These are phyloP conservation scores for Phytoseiulus persimilis DNA, from an alignment of 2,888 invertebrate genomes.

Conservation along the genomic window DNA sequence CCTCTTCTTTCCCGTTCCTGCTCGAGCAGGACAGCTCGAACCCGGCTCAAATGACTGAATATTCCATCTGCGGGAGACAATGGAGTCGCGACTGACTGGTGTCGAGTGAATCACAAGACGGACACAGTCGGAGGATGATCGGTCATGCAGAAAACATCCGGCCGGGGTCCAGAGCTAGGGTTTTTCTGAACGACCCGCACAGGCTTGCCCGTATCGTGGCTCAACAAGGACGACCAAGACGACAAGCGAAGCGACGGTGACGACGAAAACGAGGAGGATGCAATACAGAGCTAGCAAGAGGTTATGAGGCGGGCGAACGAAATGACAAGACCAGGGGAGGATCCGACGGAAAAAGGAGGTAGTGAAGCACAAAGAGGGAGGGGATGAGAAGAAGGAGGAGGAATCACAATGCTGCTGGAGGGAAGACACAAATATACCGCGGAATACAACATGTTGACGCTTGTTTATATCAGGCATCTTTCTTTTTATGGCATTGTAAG, in stretches of 20 bases:
- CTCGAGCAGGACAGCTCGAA: neutral
- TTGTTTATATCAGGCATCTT: neutral
- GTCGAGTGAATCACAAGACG: neutral
- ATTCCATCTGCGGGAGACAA: neutral
- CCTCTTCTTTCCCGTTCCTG: neutral
- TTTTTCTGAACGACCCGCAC: neutral
- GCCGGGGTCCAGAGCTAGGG: neutral
- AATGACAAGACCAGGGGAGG: neutral
- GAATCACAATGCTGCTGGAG: neutral
- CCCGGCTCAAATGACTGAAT: neutral
- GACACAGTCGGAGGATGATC: neutral
- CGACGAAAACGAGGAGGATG: neutral
- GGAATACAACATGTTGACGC: slow-evolving; percentile 5
- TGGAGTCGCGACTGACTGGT: neutral
- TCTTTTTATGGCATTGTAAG: neutral
- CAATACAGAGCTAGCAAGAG: neutral
- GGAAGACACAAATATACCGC: neutral
- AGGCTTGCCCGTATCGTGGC: neutral
- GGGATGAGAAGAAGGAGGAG: neutral
- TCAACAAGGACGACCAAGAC: neutral
- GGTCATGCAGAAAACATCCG: neutral
- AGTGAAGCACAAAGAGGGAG: neutral
- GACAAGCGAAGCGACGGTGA: neutral
- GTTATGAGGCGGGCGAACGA: neutral
- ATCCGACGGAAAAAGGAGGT: neutral